Evolutionary conservation across 2,888 invertebrate genomes (phyloP), one percentile per base, ranked within the genome.

Genomic region (Muschampia plurimacula): DNA sequence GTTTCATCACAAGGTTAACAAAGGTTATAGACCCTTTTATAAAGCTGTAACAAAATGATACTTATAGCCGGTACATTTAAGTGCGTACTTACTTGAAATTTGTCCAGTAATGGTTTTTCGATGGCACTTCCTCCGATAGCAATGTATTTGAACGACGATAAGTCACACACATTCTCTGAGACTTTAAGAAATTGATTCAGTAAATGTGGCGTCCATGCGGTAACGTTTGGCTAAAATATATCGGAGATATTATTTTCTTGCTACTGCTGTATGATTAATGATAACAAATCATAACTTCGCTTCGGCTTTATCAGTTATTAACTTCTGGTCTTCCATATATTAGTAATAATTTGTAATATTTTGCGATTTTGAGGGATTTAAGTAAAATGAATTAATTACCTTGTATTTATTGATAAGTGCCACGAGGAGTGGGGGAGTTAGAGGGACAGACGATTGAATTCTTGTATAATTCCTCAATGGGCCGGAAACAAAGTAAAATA

Each of bases 121-220:
- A 88, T 82, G 66, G 83, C 80, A 77, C 85, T 82, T 72, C 89
- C 87, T 36, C 86, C 85, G 75, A 89, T 86, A 74, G 80, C 78
- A 75, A 89, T 86, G 78, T 82, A 80, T 81, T 82, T 85, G 81
- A 90, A 89, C 74, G 82, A 86, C 66, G 87, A 84, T 78, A 90
- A 81, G 82, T 89, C 87, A 80, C 87, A 87, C 75, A 82, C 80
- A 74, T 84, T 83, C 79, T 84, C 84, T 66, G 85, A 86, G 70
- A 81, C 83, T 72, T 80, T 79, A 73, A 88, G 72, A 77, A 90
- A 89, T 81, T 85, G 84, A 63, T 83, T 83, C 72, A 89, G 78
- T 79, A 89, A 77, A 81, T 82, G 85, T 69, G 88, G 87, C 72
- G 86, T 84, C 83, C 86, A 89, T n/a, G 83, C 86, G 8, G 88